Base-by-base conservation (phyloP, 2,113 vertebrate genomes). In the Brachyistius frenatus region DNA sequence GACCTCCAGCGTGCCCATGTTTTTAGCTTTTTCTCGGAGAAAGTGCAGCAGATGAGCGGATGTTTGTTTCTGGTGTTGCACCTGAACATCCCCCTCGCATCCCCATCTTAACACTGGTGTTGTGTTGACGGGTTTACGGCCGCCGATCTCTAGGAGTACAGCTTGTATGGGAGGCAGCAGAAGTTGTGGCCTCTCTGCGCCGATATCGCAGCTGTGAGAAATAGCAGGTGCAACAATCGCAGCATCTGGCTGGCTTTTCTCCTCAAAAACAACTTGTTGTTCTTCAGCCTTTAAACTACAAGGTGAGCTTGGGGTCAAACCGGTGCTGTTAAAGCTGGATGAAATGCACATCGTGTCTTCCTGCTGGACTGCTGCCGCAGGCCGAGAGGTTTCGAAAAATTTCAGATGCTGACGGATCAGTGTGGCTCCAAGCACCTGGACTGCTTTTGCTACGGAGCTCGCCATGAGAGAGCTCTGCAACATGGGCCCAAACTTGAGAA, bases 61-160 rank as follows among this genome's bases (percentile, higher is more conserved):
- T 39, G 94, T 94, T 86, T 93, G 92, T 85, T 94, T 94, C 81
- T 91, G 90, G 81, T 92, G 84, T 33, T 89, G 88, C 67, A 93
- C 78, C 67, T 81, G 64, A 49, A 86, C 66, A 63, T 78, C 60
- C 10, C 84, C 79, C 35, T 54, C 86, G 54, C 31, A 32, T 50
- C 75, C 85, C 70, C 82, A 79, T 47, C 58, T 64, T 10, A 76
- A 57, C 15, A 80, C n/a, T 2, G 63, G 71, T 36, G 73, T 37
- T 53, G 13, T 36, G 57, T 69, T 50, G 76, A 35, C n/a, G 13
- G 77, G 72, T 30, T 70, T 77, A 6, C 52, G 54, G 11, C 78
- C 81, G n/a, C 47, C 35, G 30, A 50, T 58, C 68, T 75, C 39
- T 50, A 78, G 74, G 50, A 79, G 7, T n/a, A 72, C 13, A 60